These are phyloP conservation scores for Dasyurus viverrinus DNA, from an alignment of 2,113 vertebrate genomes.

Conservation along the genomic window DNA sequence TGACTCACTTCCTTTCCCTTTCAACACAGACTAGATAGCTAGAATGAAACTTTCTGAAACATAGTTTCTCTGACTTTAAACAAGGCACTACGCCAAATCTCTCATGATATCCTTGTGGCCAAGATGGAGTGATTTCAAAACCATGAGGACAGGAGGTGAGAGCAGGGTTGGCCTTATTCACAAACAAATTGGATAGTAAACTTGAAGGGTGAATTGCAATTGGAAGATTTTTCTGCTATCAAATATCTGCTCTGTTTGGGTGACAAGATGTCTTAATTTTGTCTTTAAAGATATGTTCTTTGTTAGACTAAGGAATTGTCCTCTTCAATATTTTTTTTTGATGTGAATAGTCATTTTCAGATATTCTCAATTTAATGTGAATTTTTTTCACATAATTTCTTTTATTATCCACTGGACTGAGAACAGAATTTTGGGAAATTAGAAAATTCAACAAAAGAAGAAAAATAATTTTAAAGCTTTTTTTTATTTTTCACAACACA, in stretches of 20 bases:
- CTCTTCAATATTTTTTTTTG: conserved; percentile 15
- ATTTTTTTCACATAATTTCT: neutral
- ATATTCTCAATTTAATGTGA: neutral
- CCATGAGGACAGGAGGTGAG: neutral
- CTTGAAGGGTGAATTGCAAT: neutral
- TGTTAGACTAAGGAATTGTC: neutral
- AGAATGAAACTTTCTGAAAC: neutral
- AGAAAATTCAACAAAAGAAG: conserved; percentile 2
- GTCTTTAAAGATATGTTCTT: conserved; percentile 36
- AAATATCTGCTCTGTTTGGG: neutral
- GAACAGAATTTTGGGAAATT: neutral
- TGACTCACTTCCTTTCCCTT: neutral
- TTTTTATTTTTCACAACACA: too few species aligned
- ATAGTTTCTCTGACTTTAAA: neutral
- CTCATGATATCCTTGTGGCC: neutral
- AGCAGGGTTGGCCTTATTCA: neutral
- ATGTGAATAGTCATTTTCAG: neutral
- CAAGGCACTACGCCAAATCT: neutral
- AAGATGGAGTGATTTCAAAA: neutral
- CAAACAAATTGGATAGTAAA: neutral
- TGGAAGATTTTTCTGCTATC: neutral
- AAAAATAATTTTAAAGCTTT: neutral
- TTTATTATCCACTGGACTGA: conserved; percentile 32
- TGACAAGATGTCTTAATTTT: conserved; percentile 11
- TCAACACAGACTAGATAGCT: neutral